phyloP scores from a whole-genome alignment of 2,888 invertebrate species.

The Netelia inedita region DNA sequence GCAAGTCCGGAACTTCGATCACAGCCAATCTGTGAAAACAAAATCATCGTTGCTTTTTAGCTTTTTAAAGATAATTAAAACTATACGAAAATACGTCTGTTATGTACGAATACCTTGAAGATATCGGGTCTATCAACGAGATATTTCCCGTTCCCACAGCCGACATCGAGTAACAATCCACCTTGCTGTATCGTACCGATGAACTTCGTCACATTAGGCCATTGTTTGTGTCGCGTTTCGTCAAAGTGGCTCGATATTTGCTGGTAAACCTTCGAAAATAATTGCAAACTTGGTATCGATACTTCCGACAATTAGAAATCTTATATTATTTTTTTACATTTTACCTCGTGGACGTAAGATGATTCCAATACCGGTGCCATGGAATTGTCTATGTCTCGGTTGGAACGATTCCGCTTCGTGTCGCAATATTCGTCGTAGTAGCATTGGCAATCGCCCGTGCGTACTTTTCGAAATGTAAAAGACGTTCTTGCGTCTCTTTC shows the following conservation, averaged over 20 bases:
- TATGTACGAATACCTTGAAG: constrained; percentile 74
- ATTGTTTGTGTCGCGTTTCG: constrained; percentile 96
- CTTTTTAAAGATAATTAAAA: neutral
- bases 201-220: constrained; percentile 96
- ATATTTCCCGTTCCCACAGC: constrained; percentile 99
- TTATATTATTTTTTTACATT: neutral
- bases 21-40: constrained; percentile 90
- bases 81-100: too few species aligned
- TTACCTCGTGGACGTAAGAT: constrained; percentile 91
- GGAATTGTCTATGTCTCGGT: constrained; percentile 82
- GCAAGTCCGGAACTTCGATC: constrained; percentile 91
- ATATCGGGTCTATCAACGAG: constrained; percentile 84
- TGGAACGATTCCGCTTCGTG: constrained; percentile 81
- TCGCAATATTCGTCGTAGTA: constrained; percentile 90
- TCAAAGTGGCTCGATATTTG: constrained; percentile 98
- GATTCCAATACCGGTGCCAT: constrained; percentile 90
- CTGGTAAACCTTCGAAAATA: constrained; percentile 92
- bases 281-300: neutral
- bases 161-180: constrained; percentile 94
- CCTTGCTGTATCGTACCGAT: constrained; percentile 89
- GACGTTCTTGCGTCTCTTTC: constrained; percentile 90
- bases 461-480: constrained; percentile 92
- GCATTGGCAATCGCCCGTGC: constrained; percentile 88
- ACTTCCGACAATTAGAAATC: neutral
- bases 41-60: neutral